These are phyloP conservation scores for Microtus richardsoni DNA, from an alignment of 2,113 vertebrate species.

Conservation along the genomic window DNA sequence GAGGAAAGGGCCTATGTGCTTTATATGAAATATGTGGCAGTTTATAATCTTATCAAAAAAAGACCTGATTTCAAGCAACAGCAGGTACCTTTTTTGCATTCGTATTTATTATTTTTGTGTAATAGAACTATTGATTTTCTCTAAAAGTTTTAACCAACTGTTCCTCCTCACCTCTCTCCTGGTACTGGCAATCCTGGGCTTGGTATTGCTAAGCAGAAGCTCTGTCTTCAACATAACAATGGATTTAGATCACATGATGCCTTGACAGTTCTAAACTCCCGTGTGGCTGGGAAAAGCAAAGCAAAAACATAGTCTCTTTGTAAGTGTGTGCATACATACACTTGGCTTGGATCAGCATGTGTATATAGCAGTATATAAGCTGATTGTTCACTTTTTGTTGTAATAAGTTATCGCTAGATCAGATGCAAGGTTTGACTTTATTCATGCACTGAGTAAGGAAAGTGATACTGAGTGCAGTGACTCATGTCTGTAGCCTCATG, in stretches of 20 bases:
- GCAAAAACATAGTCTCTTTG: constrained; percentile 36
- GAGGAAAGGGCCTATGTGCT: constrained; percentile 98
- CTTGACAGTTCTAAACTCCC: constrained; percentile 27
- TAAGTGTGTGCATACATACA: background rate
- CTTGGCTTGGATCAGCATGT: background rate
- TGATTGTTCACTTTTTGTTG: constrained; percentile 24
- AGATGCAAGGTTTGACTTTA: constrained; percentile 28
- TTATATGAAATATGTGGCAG: constrained; percentile 97
- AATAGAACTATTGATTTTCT: background rate
- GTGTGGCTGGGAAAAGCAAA: constrained; percentile 9
- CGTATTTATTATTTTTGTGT: constrained; percentile 60
- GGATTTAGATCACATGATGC: background rate
- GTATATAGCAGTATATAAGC: background rate
- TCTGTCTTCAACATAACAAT: background rate
- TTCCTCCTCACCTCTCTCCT: background rate
- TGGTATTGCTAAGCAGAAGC: background rate
- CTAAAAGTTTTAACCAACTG: constrained; percentile 22
- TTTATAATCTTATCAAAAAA: constrained; percentile 96
- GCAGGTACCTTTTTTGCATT: constrained; percentile 88
- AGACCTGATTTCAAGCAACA: constrained; percentile 97
- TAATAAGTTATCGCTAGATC: background rate
- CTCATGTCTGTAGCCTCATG: background rate
- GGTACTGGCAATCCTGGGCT: background rate
- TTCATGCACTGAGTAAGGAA: constrained; percentile 5
- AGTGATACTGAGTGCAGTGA: background rate